Base-by-base conservation (phyloP, 2,113 vertebrate species). In the Ailurus styani region DNA sequence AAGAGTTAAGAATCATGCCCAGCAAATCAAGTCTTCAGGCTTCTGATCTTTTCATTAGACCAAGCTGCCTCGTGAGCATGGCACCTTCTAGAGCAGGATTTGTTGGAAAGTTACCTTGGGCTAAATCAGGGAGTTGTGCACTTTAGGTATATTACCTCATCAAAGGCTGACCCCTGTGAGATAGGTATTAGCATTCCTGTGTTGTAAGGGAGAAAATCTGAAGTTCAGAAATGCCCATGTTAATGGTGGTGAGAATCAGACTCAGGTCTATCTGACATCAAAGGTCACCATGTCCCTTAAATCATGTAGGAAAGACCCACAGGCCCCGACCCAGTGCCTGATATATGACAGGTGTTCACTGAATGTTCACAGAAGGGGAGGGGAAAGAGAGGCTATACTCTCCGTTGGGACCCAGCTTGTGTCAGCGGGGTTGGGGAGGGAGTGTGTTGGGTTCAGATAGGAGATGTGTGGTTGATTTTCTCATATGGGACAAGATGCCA, bases 181-280 rank as follows among this genome's bases (percentile, higher is more conserved):
- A 75, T 31, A 85, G 27, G 10, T 72, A 75, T 83, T 60, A 87
- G 29, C 23, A 88, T 23, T 25, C 17, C 7, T 20, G 64, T 91
- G 60, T 86, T 83, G n/a, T 18, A 77, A 78, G 40, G 54, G 27
- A 96, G 89, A 96, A 90, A 96, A 84, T 60, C 21, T 29, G 78
- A 90, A 79, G 78, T 82, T 75, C 89, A 92, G 83, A 81, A 95
- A 93, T 37, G 78, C 12, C 81, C n/a, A 81, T 72, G 70, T 84
- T 94, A 72, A 64, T 55, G 54, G 70, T n/a, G 11, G 60, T 57
- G 42, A 95, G 37, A 96, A 5, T 79, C 73, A 95, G 86, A 78
- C 81, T 57, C 42, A 82, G 82, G 47, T 87, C 50, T 66, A 17
- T 95, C 40, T 96, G 72, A 96, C 73, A 91, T 96, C 92, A 90